Percentiles rank a stretch among this genome's conserved stretches.
These are phyloP conservation scores for Actias luna DNA, from an alignment of 2,888 invertebrate species.

Conservation along the genomic window DNA sequence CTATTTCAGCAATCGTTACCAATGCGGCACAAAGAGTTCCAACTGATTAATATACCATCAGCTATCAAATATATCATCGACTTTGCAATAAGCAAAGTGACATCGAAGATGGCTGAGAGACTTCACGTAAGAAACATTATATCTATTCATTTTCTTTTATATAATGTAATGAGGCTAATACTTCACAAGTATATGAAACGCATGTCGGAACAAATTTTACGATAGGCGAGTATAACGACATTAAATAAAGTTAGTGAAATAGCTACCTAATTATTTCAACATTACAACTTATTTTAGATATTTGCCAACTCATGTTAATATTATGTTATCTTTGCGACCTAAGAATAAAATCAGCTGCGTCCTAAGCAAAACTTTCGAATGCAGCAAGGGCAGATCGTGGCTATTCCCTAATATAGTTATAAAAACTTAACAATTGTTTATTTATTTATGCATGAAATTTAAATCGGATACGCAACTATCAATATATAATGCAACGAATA, in stretches of 20 bases:
- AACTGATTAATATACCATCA: constrained; percentile 86
- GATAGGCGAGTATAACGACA: neutral
- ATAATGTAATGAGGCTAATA: constrained; percentile 13
- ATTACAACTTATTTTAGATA: neutral
- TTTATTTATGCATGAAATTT: too few relatives aligned
- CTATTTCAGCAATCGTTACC: constrained; percentile 87
- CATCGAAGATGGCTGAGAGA: constrained; percentile 87
- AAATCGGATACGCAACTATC: too few relatives aligned
- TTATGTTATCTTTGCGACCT: neutral
- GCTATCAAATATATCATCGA: constrained; percentile 89
- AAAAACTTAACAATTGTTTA: too few relatives aligned
- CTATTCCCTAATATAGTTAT: too few relatives aligned
- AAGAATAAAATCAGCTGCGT: too few relatives aligned
- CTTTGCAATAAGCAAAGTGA: constrained; percentile 85
- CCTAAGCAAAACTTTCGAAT: too few relatives aligned
- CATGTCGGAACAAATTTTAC: neutral
- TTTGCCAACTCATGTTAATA: neutral
- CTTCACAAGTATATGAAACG: neutral
- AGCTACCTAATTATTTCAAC: too few relatives aligned
- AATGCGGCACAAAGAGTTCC: constrained; percentile 89
- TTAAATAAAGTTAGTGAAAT: too few relatives aligned
- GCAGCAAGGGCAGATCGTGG: too few relatives aligned
- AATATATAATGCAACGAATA: too few relatives aligned
- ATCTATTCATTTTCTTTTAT: constrained; percentile 13
- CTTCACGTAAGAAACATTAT: constrained; percentile 73